These are phyloP conservation scores for Drosophila aldrichi DNA, from an alignment of 2,888 invertebrate species.

Conservation along the genomic window DNA sequence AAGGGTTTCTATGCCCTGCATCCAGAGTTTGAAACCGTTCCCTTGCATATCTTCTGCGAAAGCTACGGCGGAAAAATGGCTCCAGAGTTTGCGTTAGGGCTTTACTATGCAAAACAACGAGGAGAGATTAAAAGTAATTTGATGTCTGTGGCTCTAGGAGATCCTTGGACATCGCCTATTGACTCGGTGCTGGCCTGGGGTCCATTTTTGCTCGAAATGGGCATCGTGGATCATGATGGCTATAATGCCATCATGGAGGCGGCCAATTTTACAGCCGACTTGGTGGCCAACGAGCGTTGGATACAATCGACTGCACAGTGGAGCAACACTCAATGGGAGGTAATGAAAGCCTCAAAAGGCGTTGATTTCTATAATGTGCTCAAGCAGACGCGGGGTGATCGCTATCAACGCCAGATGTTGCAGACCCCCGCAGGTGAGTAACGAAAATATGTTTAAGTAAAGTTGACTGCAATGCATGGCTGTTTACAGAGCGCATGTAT, in stretches of 20 bases:
- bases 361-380: slow-evolving; percentile 94
- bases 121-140: slow-evolving; percentile 89
- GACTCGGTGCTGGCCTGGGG: slow-evolving; percentile 94
- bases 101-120: slow-evolving; percentile 87
- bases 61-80: slow-evolving; percentile 98
- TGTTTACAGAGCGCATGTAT: slow-evolving; percentile 52
- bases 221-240: slow-evolving; percentile 90
- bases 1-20: slow-evolving; percentile 88
- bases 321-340: slow-evolving; percentile 88
- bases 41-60: slow-evolving; percentile 94
- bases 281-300: slow-evolving; percentile 88
- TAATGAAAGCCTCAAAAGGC: slow-evolving; percentile 87
- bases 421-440: slow-evolving; percentile 41
- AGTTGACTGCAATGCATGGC: no score
- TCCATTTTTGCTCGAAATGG: slow-evolving; percentile 90
- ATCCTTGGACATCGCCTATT: slow-evolving; percentile 95
- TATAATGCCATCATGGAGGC: slow-evolving; percentile 87
- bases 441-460: no score
- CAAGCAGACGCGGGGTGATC: slow-evolving; percentile 81
- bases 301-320: slow-evolving; percentile 88
- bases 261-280: slow-evolving; percentile 87
- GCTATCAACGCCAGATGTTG: slow-evolving; percentile 27
- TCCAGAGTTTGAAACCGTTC: slow-evolving; percentile 90
- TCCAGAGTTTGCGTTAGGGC: slow-evolving; percentile 90
- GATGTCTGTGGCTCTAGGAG: slow-evolving; percentile 92